Percentiles rank a stretch among this genome's conserved stretches.
These are phyloP conservation scores for Cyclopterus lumpus DNA, from an alignment of 2,797 vertebrate genomes.

Conservation along the genomic window DNA sequence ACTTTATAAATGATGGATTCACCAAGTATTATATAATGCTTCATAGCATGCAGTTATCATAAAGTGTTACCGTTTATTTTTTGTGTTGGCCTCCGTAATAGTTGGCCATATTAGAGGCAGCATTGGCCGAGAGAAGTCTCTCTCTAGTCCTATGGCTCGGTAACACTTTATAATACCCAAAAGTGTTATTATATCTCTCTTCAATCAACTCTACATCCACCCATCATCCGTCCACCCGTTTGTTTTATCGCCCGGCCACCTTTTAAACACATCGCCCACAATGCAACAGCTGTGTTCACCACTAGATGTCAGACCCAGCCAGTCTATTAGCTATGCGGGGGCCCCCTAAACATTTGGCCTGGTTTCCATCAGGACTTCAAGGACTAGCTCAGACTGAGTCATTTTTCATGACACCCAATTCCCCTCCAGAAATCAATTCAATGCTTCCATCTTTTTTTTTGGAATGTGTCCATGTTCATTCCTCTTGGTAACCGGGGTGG, in stretches of 20 bases:
- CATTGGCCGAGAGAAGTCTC: no score
- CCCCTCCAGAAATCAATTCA: slow-evolving; percentile 64
- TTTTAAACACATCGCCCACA: neutral
- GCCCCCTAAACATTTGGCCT: slow-evolving; percentile 30
- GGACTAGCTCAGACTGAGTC: slow-evolving; percentile 42
- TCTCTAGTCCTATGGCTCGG: no score
- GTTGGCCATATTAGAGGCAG: no score
- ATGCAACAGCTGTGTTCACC: slow-evolving; percentile 39
- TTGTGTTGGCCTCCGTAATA: no score
- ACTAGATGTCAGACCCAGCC: slow-evolving; percentile 66
- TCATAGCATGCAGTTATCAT: no score
- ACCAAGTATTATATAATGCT: no score
- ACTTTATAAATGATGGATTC: no score
- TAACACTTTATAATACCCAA: no score
- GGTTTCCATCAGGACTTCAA: slow-evolving; percentile 54
- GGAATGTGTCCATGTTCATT: slow-evolving; percentile 66
- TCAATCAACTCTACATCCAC: neutral
- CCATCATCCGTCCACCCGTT: neutral
- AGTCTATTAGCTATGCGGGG: slow-evolving; percentile 10
- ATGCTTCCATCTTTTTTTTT: slow-evolving; percentile 49
- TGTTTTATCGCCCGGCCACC: neutral
- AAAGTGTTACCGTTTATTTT: no score
- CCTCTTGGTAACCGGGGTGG: slow-evolving; percentile 41
- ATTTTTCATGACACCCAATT: slow-evolving; percentile 66
- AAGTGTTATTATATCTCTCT: neutral